phyloP scores from a whole-genome alignment of 2,113 vertebrate genomes.

The Scopus umbretta region DNA sequence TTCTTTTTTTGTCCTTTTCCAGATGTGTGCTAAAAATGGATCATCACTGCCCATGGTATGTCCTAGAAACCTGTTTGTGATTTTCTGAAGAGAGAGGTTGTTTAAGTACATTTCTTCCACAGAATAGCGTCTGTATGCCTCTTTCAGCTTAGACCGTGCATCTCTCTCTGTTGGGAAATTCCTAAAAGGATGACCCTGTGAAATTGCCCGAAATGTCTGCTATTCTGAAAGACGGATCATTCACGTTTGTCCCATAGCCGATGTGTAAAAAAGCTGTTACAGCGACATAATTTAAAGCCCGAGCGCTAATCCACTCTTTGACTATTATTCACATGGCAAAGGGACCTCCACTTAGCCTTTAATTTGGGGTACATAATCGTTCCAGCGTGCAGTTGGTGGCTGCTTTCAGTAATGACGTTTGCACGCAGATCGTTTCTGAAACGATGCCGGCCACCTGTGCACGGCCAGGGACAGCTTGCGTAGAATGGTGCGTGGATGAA shows the following conservation, averaged over 20 bases:
- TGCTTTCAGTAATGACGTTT: neutral
- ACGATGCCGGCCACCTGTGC: neutral
- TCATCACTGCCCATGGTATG: conserved; percentile 97
- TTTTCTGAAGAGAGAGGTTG: neutral
- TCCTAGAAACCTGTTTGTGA: neutral
- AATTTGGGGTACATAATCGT: neutral
- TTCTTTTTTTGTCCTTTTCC: neutral
- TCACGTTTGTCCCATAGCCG: neutral
- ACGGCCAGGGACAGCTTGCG: neutral
- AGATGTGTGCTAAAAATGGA: conserved; percentile 99
- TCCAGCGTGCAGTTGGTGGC: neutral
- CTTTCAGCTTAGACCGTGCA: neutral
- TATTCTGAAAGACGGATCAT: neutral
- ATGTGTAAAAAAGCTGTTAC: neutral
- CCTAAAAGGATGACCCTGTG: neutral
- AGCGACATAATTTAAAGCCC: neutral
- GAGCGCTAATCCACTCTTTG: neutral
- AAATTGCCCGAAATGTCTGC: neutral
- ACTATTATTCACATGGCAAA: neutral
- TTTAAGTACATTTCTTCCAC: neutral
- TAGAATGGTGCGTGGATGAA: neutral
- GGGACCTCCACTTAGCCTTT: neutral
- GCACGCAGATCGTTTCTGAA: neutral
- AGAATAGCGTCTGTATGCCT: neutral
- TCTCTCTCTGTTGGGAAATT: neutral